Base-by-base conservation (phyloP, 2,113 vertebrate species). In the Phyllopteryx taeniolatus region DNA sequence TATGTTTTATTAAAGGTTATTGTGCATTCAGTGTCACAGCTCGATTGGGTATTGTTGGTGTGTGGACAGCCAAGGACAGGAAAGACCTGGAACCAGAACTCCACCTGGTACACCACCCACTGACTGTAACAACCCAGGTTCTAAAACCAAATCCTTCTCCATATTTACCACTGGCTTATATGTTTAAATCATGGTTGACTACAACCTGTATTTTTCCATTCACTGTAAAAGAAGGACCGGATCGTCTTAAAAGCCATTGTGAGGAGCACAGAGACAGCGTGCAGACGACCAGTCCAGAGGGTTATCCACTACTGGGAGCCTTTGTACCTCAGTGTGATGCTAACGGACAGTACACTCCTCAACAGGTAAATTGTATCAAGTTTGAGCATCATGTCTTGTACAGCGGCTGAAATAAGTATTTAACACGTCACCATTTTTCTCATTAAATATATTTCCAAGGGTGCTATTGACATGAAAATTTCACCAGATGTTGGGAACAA, bases 11-110 rank as follows among this genome's bases (percentile, higher is more conserved):
- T 43, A 64, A 64, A 43, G 1, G 1, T 20, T n/a, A 44, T 43
- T 43, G 62, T 44, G 11, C 67, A 11, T 65, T 19, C 20, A 88
- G 87, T 86, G 86, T 2, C 83, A 86, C 0, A 44, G 44, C 8
- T 92, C 92, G 67, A 91, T 89, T 0, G 94, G 95, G 61, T 65
- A 95, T 73, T 96, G 95, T 79, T 96, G 95, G 95, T 96, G 95
- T 0, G 95, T 97, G 82, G 91, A 94, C 2, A 35, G 3, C 0
- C 66, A 75, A 0, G 95, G 95, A 39, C 89, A 90, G 51, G 94
- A 96, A 83, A 88, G 92, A 49, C 68, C 86, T 0, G 94, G 94
- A n/a, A 96, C 94, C 0, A 88, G 90, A 59, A 94, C 88, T 0
- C 72, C 87, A 0, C 91, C 94, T 0, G 92, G 93, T 65, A 66